Base-by-base conservation (phyloP, 2,797 vertebrate species). In the Lates japonicus region DNA sequence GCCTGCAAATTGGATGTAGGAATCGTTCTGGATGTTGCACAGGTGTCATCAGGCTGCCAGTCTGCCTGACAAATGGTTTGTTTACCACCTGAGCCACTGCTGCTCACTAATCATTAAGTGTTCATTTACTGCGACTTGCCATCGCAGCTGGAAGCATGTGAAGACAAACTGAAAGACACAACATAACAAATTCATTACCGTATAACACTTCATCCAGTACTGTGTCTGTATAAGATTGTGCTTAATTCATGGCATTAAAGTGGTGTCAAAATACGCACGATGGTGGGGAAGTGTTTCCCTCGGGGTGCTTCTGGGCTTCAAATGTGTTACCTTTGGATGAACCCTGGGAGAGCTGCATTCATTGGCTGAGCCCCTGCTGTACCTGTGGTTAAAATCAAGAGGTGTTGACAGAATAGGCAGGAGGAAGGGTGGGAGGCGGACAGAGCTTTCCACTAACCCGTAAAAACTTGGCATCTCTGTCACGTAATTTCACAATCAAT, bases 331-430 rank as follows among this genome's bases (percentile, higher is more conserved):
- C 93, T 93, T 78, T 89, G 90, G 91, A 90, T 93, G 92, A 90
- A 95, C 93, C 81, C 91, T 2, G 72, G 33, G 82, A 87, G 88
- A 88, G 87, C 78, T 42, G 31, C 67, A 14, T 80, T 91, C 78
- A 93, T 92, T 93, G 88, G 82, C 91, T 72, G 82, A 87, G 87
- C 84, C 73, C 76, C 84, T 33, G 80, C 85, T 81, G 70, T 92
- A 94, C 92, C 93, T 92, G 92, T 86, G 85, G 89, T 91, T 91
- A 71, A 90, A 93, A 93, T 92, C 81, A 87, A 87, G 90, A 93
- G 75, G 80, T 87, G 92, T 88, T 94, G 92, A 94, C 93, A 92
- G 91, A 70, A 85, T 10, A 77, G 76, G 67, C 55, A 70, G 78
- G 52, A 68, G 78, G 83, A 44, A 69, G 52, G 51, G 54, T 7